Evolutionary conservation across 1,140 invertebrate genomes (phyloP).

Genomic region (Apocrypta bakeri): DNA sequence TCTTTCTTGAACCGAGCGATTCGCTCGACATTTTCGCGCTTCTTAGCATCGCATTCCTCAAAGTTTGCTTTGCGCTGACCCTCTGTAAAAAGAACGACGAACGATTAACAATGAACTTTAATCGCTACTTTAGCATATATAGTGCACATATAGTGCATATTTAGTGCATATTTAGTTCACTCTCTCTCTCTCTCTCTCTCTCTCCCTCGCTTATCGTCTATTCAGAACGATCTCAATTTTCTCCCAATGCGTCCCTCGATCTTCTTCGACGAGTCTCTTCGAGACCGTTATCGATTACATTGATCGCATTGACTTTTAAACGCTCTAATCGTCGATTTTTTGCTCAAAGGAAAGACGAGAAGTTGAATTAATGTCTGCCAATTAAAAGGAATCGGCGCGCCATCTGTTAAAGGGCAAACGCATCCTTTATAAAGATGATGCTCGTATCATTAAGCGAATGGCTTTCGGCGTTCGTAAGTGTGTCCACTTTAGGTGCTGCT

Average conservation of each 20-base stretch:
- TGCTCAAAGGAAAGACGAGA: slow-evolving; percentile 10
- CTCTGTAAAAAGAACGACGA: slow-evolving; percentile 74
- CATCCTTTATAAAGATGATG: not conserved
- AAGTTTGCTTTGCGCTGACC: slow-evolving; percentile 87
- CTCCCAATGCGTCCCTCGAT: slow-evolving; percentile 15
- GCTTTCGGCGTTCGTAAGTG: not conserved
- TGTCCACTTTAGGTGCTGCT: slow-evolving; percentile 21
- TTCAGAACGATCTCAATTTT: slow-evolving; percentile 43
- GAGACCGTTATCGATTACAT: slow-evolving; percentile 50
- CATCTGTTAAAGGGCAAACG: slow-evolving; percentile 31
- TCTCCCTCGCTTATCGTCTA: too few relatives aligned
- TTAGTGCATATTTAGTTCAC: too few relatives aligned
- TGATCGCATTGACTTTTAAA: slow-evolving; percentile 40
- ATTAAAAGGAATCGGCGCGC: slow-evolving; percentile 38
- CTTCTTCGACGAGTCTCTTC: not conserved
- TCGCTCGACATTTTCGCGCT: slow-evolving; percentile 81
- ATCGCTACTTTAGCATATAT: too few relatives aligned
- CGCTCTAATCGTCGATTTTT: slow-evolving; percentile 32
- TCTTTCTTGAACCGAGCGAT: slow-evolving; percentile 84
- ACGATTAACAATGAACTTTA: not conserved
- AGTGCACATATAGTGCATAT: too few relatives aligned
- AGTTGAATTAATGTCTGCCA: slow-evolving; percentile 46
- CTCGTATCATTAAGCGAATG: not conserved
- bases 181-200: too few relatives aligned
- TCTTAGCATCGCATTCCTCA: slow-evolving; percentile 85